Evolutionary conservation across 2,797 vertebrate genomes (phyloP), one percentile per base, ranked within the genome.

Genomic region (Erethizon dorsatum): DNA sequence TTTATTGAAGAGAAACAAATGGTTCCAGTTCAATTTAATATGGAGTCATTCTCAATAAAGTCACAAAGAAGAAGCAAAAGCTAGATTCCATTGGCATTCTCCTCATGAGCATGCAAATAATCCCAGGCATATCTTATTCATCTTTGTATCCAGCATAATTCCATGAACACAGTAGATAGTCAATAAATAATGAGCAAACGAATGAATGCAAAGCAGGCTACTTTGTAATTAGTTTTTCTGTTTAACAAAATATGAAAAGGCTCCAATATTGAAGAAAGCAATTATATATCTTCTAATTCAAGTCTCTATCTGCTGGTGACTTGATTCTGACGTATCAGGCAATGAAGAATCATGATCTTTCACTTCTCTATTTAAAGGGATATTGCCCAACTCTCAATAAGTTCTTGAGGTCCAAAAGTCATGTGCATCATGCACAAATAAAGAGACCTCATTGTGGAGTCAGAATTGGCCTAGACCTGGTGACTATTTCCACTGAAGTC

Each of bases 1-100:
- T 86, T 26, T n/a, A 52, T 94, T 80, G 50, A 37, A 79, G 47
- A 94, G 54, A 73, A 94, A 86, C 13, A 77, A 82, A n/a, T 71
- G 1, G 26, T 54, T 92, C 78, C 59, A 45, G 14, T 20, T 79
- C 22, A 90, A 17, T 20, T 26, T 41, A 88, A 45, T 71, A 77
- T 84, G 84, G 22, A 83, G 6, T 47, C 8, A 63, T 67, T 67
- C 24, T 82, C 22, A 78, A 11, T 28, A 4, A 52, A 82, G 12
- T 56, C 18, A 90, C 33, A 15, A 63, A 90, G 28, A 63, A 90
- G 71, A 92, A 59, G 24, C 4, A 37, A 79, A 87, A 65, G 54
- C 41, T 57, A 26, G 65, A 77, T 69, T 71, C 26, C 20, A 26
- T 61, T 3, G 37, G 28, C 71, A 84, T 90, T 89, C 88, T 88